Percentiles rank a stretch among this genome's conserved stretches.
Evolutionary conservation across 2,888 invertebrate genomes (phyloP).

Genomic region (Ennomos erosarius): DNA sequence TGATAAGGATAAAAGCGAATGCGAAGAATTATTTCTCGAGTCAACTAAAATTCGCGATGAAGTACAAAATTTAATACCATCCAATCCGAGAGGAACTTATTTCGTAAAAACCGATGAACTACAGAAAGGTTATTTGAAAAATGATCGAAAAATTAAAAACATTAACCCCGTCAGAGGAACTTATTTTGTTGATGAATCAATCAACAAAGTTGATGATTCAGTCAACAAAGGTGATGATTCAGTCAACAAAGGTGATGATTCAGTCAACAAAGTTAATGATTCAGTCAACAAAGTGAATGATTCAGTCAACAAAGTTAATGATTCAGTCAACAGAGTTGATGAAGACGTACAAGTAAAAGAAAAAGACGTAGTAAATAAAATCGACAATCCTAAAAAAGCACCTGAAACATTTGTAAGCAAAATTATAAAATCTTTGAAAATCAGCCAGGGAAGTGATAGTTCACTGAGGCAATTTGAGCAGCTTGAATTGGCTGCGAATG

Average conservation of each 20-base stretch:
- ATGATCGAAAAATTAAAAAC: slow-evolving; percentile 2
- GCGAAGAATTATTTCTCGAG: slow-evolving; percentile 12
- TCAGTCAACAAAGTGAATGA: slow-evolving; percentile 28
- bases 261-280: slow-evolving; percentile 35
- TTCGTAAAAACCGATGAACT: slow-evolving; percentile 16
- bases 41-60: slow-evolving; percentile 12
- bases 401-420: slow-evolving; percentile 53
- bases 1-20: slow-evolving; percentile 12
- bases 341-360: slow-evolving; percentile 8
- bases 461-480: slow-evolving; percentile 65
- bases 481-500: slow-evolving; percentile 54
- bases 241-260: slow-evolving; percentile 26
- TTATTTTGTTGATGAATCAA: slow-evolving; percentile 46
- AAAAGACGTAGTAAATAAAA: slow-evolving; percentile 1
- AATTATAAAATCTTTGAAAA: slow-evolving; percentile 55
- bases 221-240: slow-evolving; percentile 29
- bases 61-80: not conserved
- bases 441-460: slow-evolving; percentile 51
- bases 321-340: slow-evolving; percentile 17
- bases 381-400: slow-evolving; percentile 27
- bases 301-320: slow-evolving; percentile 32
- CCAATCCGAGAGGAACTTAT: slow-evolving; percentile 16
- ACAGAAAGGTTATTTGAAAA: not conserved
- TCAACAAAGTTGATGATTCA: slow-evolving; percentile 10
- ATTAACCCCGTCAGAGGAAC: slow-evolving; percentile 42